A percentile compares a stretch with the other conserved stretches of the same genome.
Evolutionary conservation across 2,113 vertebrate species (phyloP).

Genomic region (Poecile atricapillus): DNA sequence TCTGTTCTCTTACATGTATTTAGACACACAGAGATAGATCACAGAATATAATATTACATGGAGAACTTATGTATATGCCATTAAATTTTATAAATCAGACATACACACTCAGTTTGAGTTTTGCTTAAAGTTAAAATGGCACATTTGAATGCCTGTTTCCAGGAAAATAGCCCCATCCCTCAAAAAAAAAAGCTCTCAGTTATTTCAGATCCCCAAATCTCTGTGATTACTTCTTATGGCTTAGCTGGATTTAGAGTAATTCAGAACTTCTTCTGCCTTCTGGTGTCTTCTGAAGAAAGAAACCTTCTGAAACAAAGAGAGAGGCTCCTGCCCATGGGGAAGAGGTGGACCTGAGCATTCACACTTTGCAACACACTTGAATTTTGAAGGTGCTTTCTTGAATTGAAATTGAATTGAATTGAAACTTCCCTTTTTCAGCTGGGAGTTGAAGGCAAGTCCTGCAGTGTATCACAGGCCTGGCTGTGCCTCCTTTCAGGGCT

Average conservation of each 20-base stretch:
- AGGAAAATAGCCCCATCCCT: not conserved
- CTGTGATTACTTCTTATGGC: not conserved
- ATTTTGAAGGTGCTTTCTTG: slow-evolving; percentile 17
- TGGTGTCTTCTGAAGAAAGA: slow-evolving; percentile 39
- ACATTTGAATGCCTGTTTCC: not conserved
- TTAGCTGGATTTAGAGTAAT: not conserved
- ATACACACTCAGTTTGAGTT: not conserved
- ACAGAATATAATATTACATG: not conserved
- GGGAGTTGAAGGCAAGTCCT: slow-evolving; percentile 44
- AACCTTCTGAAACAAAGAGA: slow-evolving; percentile 24
- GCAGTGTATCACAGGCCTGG: slow-evolving; percentile 56
- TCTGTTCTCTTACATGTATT: not conserved
- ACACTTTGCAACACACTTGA: slow-evolving; percentile 6
- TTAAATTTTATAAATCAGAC: not conserved
- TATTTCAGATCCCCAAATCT: slow-evolving; percentile 8
- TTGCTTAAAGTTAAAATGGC: not conserved
- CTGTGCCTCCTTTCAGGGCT: slow-evolving; percentile 53
- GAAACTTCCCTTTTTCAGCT: slow-evolving; percentile 44
- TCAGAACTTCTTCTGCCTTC: slow-evolving; percentile 19
- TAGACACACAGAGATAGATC: not conserved
- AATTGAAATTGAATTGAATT: not conserved
- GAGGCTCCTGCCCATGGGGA: not conserved
- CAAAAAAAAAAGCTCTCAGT: not conserved
- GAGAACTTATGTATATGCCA: not conserved
- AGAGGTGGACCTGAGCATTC: slow-evolving; percentile 6